Base-by-base conservation (phyloP, 2,113 vertebrate species). In the Myxocyprinus asiaticus region DNA sequence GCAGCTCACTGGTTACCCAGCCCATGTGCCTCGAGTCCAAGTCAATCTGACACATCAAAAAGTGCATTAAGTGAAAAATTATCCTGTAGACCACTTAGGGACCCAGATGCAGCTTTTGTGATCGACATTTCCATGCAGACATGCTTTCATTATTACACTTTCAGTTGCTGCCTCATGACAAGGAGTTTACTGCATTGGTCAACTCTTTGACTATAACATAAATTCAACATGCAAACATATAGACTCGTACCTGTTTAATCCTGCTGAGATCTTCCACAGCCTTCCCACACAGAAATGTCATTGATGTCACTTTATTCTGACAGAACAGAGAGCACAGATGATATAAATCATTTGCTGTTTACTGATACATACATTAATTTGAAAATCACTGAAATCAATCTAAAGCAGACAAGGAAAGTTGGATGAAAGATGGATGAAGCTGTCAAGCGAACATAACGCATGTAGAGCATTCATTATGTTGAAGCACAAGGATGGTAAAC, bases 291-390 rank as follows among this genome's bases (percentile, higher is more conserved):
- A 98, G 90, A 89, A 99, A 98, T 9, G 96, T 96, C 91, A 99
- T 95, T 5, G 97, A 98, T 66, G 97, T 99, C 33, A 99, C 98
- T 94, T 99, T 99, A 88, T 99, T 99, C 98, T 99, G 87, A 33
- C 3, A 33, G 22, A 33, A 33, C 1, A 82, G 7, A 91, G 63
- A 78, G 15, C 17, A 6, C 43, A 75, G 42, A 22, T 76, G 47
- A 55, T 75, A 9, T 68, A 65, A 66, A 81, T 64, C 0, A 65
- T 2, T 50, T 7, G 2, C 55, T 5, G 50, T 63, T 66, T 0
- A 1, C 6, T 22, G 22, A 68, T 9, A 69, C n/a, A 9, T n/a
- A 61, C 48, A 14, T 61, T 14, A 44, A 43, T 45, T 9, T 65
- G 56, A 45, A 44, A 75, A 4, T 9, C 5, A 44, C 9, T 8